phyloP scores from a whole-genome alignment of 2,113 vertebrate species.

The Glaucidium brasilianum region DNA sequence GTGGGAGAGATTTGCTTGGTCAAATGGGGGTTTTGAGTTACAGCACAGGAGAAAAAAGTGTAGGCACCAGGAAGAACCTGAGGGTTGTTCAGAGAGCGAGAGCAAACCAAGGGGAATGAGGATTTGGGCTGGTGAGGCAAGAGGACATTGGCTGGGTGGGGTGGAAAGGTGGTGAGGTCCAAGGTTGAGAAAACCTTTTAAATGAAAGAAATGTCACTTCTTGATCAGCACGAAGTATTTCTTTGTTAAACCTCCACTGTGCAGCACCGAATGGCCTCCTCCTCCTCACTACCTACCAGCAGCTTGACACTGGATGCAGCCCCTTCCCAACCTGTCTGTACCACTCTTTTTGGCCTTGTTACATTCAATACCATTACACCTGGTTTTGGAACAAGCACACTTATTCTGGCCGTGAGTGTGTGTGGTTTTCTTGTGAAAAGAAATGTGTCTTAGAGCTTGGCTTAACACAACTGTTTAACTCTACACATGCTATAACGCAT shows the following conservation, averaged over 20 bases:
- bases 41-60: not conserved
- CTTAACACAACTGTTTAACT: not conserved
- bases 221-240: not conserved
- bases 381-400: not conserved
- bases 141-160: accelerated
- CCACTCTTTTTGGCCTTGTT: not conserved
- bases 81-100: not conserved
- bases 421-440: not conserved
- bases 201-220: not conserved
- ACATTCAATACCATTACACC: not conserved
- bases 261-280: not conserved
- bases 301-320: not conserved
- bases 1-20: not conserved
- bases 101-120: not conserved
- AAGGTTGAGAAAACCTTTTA: not conserved
- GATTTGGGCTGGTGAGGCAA: not conserved
- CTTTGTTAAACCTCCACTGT: not conserved
- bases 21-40: not conserved
- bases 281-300: not conserved
- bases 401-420: not conserved
- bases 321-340: not conserved
- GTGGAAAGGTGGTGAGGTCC: not conserved
- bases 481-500: not conserved
- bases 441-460: not conserved
- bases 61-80: not conserved